These are phyloP conservation scores for Mustelus asterias DNA, from an alignment of 2,113 vertebrate species.

Conservation along the genomic window DNA sequence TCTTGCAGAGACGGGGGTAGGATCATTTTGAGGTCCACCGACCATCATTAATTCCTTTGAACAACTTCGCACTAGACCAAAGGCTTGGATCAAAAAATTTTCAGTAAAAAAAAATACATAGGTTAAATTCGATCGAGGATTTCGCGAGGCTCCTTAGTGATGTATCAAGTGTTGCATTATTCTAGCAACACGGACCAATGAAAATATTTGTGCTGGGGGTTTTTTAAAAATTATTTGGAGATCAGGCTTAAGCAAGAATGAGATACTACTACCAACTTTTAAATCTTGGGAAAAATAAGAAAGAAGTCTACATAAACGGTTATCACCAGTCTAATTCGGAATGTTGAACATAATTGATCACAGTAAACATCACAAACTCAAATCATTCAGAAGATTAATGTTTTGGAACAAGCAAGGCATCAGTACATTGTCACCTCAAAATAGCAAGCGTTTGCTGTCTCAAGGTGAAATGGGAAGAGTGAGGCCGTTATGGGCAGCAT, in stretches of 20 bases:
- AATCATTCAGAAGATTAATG: background rate
- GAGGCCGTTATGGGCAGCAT: background rate
- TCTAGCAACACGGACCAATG: background rate
- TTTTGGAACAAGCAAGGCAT: background rate
- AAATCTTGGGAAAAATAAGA: background rate
- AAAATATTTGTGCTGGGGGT: background rate
- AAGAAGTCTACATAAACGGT: background rate
- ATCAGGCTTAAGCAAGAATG: constrained; percentile 7
- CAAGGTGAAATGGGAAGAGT: background rate
- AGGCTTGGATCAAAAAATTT: constrained; percentile 34
- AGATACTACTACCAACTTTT: background rate
- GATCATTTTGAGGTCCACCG: background rate
- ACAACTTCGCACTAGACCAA: constrained; percentile 55
- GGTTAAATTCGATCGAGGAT: background rate
- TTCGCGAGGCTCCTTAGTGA: background rate
- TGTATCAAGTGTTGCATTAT: background rate
- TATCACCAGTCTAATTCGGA: background rate
- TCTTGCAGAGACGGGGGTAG: background rate
- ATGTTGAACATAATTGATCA: background rate
- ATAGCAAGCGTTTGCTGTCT: background rate
- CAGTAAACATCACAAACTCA: background rate
- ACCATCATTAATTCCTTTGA: constrained; percentile 48
- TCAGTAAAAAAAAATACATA: background rate
- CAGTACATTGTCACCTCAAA: background rate
- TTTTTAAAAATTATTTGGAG: background rate